Conservation (phyloP, 1,140 invertebrate genomes). For the Diorhabda elongata region DNA sequence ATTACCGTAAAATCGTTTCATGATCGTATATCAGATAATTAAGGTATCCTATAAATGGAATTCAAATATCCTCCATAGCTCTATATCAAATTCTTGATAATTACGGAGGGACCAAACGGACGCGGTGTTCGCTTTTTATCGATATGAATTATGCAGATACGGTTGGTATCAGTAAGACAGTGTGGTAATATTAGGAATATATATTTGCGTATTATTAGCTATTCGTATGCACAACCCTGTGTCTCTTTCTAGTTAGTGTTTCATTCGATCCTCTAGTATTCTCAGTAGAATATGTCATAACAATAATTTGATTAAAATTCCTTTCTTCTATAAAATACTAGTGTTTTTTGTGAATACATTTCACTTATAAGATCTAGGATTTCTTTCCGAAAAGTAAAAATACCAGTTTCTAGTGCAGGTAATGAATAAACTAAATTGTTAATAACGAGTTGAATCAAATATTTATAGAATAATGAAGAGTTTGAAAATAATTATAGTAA, state of each 20-base stretch:
- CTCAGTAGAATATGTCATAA: not conserved
- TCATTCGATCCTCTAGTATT: not conserved
- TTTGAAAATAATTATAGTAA: too few species aligned
- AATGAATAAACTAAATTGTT: too few species aligned
- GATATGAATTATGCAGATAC: slow-evolving; percentile 31
- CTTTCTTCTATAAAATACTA: too few species aligned
- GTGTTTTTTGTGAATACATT: too few species aligned
- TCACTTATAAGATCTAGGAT: too few species aligned
- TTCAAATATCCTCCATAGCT: slow-evolving; percentile 1
- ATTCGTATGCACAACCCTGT: slow-evolving; percentile 40
- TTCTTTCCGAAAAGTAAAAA: too few species aligned
- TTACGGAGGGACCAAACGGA: slow-evolving; percentile 5
- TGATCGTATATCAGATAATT: not conserved
- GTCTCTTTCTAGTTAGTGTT: slow-evolving; percentile 21
- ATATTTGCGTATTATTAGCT: slow-evolving; percentile 36
- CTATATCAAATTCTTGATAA: slow-evolving; percentile 13
- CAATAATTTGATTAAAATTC: too few species aligned
- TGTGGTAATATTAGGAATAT: slow-evolving; percentile 38
- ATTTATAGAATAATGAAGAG: too few species aligned
- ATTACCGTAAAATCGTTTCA: not conserved
- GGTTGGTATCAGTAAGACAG: slow-evolving; percentile 33
- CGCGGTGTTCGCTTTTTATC: slow-evolving; percentile 17
- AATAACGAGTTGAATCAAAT: too few species aligned
- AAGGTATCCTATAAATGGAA: slow-evolving; percentile 10
- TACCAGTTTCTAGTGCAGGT: too few species aligned